Conservation (phyloP, 2,113 vertebrate species). For the Calyptommatus sinebrachiatus region DNA sequence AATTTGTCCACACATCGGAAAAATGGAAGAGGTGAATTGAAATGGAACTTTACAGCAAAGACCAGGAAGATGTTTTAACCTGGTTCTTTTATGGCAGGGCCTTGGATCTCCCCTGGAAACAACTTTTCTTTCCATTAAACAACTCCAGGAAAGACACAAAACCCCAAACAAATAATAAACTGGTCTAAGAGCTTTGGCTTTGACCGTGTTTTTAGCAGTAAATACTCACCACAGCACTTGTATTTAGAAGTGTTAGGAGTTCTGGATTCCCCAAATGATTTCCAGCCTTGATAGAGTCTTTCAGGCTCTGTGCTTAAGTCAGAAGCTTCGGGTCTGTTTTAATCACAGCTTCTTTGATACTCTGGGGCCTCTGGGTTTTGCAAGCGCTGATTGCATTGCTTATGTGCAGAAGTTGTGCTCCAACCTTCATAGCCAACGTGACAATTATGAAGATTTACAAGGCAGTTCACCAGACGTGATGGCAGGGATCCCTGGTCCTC, state of each 20-base stretch:
- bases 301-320: too few relatives aligned
- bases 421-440: conserved; percentile 31
- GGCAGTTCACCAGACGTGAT: conserved; percentile 38
- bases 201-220: conserved; percentile 48
- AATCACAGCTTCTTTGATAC: conserved; percentile 50
- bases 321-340: conserved; percentile 51
- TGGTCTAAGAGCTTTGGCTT: conserved; percentile 30
- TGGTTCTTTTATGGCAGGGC: not conserved
- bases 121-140: not conserved
- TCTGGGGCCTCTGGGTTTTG: conserved; percentile 43
- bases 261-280: conserved; percentile 47
- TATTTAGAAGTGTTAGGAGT: conserved; percentile 45
- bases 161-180: conserved; percentile 37
- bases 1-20: not conserved
- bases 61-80: not conserved
- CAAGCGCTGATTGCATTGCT: conserved; percentile 1
- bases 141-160: not conserved
- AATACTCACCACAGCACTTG: conserved; percentile 25
- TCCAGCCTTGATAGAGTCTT: conserved; percentile 47
- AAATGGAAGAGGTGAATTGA: rapidly evolving
- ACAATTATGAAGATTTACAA: conserved; percentile 49
- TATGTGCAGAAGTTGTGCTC: not conserved
- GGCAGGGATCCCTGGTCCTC: conserved; percentile 41
- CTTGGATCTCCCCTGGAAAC: not conserved
- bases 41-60: not conserved